phyloP scores from a whole-genome alignment of 2,888 invertebrate genomes.

The Stomorhina lunata region DNA sequence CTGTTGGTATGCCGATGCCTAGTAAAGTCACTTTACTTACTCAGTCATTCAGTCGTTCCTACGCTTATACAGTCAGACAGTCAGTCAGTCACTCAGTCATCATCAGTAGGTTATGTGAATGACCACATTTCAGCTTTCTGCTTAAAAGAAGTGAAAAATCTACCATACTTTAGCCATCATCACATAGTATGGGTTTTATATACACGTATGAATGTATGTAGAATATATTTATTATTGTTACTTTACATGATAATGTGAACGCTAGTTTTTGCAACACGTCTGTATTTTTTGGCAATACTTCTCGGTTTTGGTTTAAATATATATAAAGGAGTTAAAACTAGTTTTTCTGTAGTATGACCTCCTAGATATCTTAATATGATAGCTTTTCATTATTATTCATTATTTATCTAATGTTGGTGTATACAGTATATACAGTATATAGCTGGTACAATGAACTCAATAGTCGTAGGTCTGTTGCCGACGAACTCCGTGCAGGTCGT shows the following conservation, averaged over 20 bases:
- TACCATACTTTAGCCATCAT: conserved; percentile 5
- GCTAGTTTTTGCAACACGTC: background rate
- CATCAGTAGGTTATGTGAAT: conserved; percentile 52
- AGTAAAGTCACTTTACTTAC: conserved; percentile 49
- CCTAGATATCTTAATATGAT: no score
- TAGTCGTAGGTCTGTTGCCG: no score
- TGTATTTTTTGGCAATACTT: conserved; percentile 12
- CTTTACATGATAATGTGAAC: conserved; percentile 28
- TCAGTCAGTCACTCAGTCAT: conserved; percentile 29
- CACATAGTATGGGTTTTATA: conserved; percentile 28
- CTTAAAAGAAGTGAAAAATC: conserved; percentile 35
- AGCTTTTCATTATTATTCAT: no score
- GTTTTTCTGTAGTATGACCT: background rate
- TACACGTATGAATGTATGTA: no score
- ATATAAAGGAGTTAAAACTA: conserved; percentile 19
- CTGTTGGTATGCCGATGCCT: conserved; percentile 13
- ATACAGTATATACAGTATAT: no score
- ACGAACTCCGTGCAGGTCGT: no score
- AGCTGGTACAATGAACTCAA: no score
- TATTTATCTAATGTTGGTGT: no score
- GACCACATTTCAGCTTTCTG: conserved; percentile 53
- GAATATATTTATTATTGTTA: conserved; percentile 13
- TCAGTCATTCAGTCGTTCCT: conserved; percentile 10
- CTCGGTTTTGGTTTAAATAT: background rate
- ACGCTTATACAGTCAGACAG: background rate